Evolutionary conservation across 1,140 invertebrate genomes (phyloP).

Genomic region (Drosophila ironensis): DNA sequence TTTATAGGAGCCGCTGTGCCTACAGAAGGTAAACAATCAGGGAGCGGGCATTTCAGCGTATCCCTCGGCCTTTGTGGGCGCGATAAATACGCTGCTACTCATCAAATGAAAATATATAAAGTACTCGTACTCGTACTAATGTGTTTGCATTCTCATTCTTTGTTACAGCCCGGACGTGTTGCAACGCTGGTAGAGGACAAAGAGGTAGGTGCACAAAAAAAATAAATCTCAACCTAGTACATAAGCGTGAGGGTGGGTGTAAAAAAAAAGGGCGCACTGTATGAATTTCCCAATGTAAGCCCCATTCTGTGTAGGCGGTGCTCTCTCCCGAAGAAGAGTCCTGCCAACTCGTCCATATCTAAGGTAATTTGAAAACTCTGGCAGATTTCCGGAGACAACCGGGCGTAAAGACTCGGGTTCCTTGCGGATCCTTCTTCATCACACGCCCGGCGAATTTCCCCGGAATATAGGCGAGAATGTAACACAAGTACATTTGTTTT

Average conservation of each 20-base stretch:
- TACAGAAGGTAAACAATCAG: constrained; percentile 44
- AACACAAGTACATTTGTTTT: constrained; percentile 26
- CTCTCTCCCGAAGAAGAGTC: background rate
- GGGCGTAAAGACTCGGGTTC: constrained; percentile 45
- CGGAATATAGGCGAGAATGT: constrained; percentile 71
- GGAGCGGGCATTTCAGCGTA: background rate
- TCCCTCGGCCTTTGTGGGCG: constrained; percentile 22
- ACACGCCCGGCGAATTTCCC: constrained; percentile 63
- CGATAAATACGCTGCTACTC: constrained; percentile 8
- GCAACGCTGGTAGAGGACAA: constrained; percentile 89
- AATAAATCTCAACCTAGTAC: background rate
- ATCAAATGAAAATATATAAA: constrained; percentile 7
- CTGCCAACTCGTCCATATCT: constrained; percentile 71
- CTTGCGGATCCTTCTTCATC: constrained; percentile 53
- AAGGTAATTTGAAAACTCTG: constrained; percentile 54
- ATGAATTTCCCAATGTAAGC: constrained; percentile 76
- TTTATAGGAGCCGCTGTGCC: background rate
- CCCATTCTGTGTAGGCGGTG: constrained; percentile 68
- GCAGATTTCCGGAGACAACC: constrained; percentile 80
- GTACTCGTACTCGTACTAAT: constrained; percentile 4
- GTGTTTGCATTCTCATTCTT: constrained; percentile 37
- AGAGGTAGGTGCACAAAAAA: constrained; percentile 84
- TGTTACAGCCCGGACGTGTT: constrained; percentile 89
- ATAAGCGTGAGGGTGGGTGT: background rate
- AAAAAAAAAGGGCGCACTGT: constrained; percentile 23